Conservation (phyloP, 2,797 vertebrate species). For the Cossypha niveicapilla region DNA sequence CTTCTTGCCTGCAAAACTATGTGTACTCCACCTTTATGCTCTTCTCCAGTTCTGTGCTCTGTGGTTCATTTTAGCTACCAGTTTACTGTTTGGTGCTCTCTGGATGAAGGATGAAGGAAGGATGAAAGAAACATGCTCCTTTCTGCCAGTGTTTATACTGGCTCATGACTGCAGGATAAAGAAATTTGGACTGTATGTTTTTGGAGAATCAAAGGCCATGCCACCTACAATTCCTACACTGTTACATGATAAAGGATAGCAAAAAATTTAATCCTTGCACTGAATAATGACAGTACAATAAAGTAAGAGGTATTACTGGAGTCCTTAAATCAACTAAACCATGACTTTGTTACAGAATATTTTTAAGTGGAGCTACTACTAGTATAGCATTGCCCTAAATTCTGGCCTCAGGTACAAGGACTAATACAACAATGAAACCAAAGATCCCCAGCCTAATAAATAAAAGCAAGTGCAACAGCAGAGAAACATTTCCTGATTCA, state of each 20-base stretch:
- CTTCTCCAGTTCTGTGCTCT: not conserved
- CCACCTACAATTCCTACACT: not conserved
- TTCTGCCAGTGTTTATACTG: not conserved
- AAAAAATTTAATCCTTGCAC: not conserved
- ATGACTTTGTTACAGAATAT: not conserved
- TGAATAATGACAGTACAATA: not conserved
- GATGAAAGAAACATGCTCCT: not conserved
- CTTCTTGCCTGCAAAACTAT: not conserved
- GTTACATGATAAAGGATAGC: not conserved
- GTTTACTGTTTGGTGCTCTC: not conserved
- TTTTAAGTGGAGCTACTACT: not conserved
- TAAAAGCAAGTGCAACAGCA: not conserved
- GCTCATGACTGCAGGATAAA: not conserved
- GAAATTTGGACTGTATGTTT: not conserved
- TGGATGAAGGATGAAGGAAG: too few relatives aligned
- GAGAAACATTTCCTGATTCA: not conserved
- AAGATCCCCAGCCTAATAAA: not conserved
- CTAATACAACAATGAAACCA: not conserved
- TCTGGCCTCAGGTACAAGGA: not conserved
- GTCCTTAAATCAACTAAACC: not conserved
- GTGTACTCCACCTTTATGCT: not conserved
- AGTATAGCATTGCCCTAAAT: not conserved
- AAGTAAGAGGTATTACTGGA: not conserved
- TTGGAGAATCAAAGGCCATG: not conserved
- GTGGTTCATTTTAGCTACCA: not conserved